Evolutionary conservation across 2,888 invertebrate species (phyloP).

Genomic region (Acrocera orbiculus): DNA sequence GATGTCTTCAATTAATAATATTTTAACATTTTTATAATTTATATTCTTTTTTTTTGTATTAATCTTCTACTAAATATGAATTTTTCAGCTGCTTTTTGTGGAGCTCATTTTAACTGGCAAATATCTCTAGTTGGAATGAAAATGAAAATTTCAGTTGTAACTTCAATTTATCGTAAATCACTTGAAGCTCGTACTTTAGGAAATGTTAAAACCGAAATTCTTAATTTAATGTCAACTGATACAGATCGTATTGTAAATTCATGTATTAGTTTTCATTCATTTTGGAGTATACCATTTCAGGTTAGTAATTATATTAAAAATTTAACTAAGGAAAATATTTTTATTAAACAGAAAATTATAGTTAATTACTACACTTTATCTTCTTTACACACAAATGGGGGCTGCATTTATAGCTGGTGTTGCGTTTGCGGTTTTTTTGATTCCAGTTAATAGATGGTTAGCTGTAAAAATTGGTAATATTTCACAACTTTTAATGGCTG

Average conservation of each 20-base stretch:
- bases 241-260: slow-evolving; percentile 89
- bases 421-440: slow-evolving; percentile 64
- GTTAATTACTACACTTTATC: slow-evolving; percentile 61
- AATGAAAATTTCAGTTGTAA: slow-evolving; percentile 70
- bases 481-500: slow-evolving; percentile 73
- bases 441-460: slow-evolving; percentile 82
- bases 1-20: no score
- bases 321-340: not conserved
- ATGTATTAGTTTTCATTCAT: slow-evolving; percentile 86
- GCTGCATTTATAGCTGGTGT: slow-evolving; percentile 82
- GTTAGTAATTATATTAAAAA: slow-evolving; percentile 26
- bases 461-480: slow-evolving; percentile 75
- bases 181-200: slow-evolving; percentile 31
- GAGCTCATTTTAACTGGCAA: slow-evolving; percentile 76
- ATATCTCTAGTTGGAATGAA: slow-evolving; percentile 71
- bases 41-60: not conserved
- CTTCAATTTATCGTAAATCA: slow-evolving; percentile 53
- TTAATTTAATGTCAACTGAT: slow-evolving; percentile 95
- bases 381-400: slow-evolving; percentile 78
- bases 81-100: slow-evolving; percentile 56
- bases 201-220: slow-evolving; percentile 60
- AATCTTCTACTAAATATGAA: no score
- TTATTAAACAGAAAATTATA: slow-evolving; percentile 29
- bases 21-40: no score
- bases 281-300: slow-evolving; percentile 94